Base-by-base conservation (phyloP, 2,797 vertebrate species). In the Neosilurus mollespiculum region DNA sequence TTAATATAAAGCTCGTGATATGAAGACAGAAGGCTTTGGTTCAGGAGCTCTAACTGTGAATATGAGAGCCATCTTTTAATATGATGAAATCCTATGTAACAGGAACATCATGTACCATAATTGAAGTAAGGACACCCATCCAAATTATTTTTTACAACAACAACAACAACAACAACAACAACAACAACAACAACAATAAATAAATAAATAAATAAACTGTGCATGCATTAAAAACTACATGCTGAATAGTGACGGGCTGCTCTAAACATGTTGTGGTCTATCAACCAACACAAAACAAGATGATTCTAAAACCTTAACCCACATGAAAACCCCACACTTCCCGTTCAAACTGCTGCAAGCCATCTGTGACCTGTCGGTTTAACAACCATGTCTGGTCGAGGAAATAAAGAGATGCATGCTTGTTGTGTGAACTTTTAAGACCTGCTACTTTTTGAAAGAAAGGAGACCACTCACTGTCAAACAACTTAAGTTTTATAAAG, bases 361-460 rank as follows among this genome's bases (percentile, higher is more conserved):
- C 61, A 82, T 49, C 65, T 81, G 64, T 67, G 70, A 70, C 66
- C 59, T 30, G 49, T 62, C 58, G 43, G 59, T 53, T 43, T 70
- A 85, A 80, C 20, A 30, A 54, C 59, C 53, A 14, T 12, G 14
- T 85, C 58, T 51, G 78, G 20, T 34, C 37, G 51, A 64, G 10
- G 26, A 78, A 26, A n/a, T 43, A 37, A 62, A 78, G 26, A 78
- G 78, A 78, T 61, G 69, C 59, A 83, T n/a, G 56, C 22, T 64
- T 53, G 14, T 16, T 59, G 4, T 53, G 51, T 37, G 7, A 77
- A 53, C 58, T 51, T 76, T 83, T 66, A 70, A 84, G 82, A 84
- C 76, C 78, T 87, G 80, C 49, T 78, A 83, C 71, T 58, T 49
- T 80, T 37, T 62, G 43, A 78, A 81, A 12, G 59, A 64, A 22